Base-by-base conservation (phyloP, 2,113 vertebrate species). In the Amphiprion ocellaris region DNA sequence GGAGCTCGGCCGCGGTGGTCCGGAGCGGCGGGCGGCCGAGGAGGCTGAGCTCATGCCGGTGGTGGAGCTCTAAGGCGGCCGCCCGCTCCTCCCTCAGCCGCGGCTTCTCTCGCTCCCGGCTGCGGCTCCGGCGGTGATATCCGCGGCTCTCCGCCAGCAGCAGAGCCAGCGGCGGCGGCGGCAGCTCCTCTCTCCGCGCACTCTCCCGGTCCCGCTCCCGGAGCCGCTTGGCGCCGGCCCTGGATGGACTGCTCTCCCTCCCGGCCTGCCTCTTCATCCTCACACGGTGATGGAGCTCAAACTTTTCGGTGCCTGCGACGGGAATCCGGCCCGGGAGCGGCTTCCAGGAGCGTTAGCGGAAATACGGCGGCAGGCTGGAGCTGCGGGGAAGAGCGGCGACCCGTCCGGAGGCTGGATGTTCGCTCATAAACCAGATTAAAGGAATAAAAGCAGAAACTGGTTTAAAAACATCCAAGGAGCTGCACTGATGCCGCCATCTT, bases 221-320 rank as follows among this genome's bases (percentile, higher is more conserved):
- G 1, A 95, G 86, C 80, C 97, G 92, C 77, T 98, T 97, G 0
- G 95, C 92, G 16, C 88, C 75, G 81, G 95, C 90, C 87, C 95
- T 90, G 84, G 93, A 87, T 52, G 97, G 96, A 88, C 96, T 97
- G 9, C 90, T 85, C 84, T 97, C 96, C 74, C 97, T 95, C 79
- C 96, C 97, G 94, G 95, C 96, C 93, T 97, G 96, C 89, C 97
- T 86, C 93, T 98, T 98, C 97, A 98, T 98, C 88, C 85, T 90
- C 81, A 53, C 14, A 8, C 74, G 88, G 47, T 17, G 89, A 90
- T 80, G 89, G 86, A 85, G 88, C 89, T 86, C 84, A 87, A 92
- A 93, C 90, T 94, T 93, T 91, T 87, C 87, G 66, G 47, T 60
- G 72, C 78, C 82, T 78, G 81, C 84, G 59, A 63, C 79, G 79